phyloP scores from a whole-genome alignment of 2,797 vertebrate species.

The Scolopax bukidnonensis region DNA sequence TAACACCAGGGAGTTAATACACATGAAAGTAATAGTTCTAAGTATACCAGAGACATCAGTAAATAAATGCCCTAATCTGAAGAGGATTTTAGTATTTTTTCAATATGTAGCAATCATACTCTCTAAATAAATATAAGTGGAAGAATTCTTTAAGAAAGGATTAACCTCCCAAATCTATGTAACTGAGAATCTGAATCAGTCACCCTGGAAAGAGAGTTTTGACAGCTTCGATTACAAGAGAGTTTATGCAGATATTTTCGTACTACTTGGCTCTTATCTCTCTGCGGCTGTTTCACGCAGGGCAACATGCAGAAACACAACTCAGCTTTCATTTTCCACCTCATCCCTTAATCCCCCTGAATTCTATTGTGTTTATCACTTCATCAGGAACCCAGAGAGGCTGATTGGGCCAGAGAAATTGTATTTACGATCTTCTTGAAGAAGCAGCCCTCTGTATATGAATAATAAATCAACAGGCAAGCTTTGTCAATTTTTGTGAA shows the following conservation, averaged over 20 bases:
- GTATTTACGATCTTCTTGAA: conserved; percentile 54
- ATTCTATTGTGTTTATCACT: conserved; percentile 58
- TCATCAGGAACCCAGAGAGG: conserved; percentile 33
- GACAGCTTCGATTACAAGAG: conserved; percentile 5
- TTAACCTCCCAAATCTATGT: background rate
- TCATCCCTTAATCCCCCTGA: conserved; percentile 55
- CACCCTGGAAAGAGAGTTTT: background rate
- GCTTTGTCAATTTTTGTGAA: conserved; percentile 45
- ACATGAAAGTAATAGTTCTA: background rate
- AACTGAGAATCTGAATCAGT: background rate
- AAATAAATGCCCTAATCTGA: background rate
- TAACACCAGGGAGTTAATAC: background rate
- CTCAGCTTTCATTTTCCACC: conserved; percentile 58
- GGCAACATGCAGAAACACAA: conserved; percentile 34
- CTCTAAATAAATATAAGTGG: background rate
- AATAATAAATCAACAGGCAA: conserved; percentile 67
- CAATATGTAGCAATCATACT: background rate
- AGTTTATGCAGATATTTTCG: conserved; percentile 24
- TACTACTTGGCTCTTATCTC: conserved; percentile 30
- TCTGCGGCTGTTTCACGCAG: conserved; percentile 17
- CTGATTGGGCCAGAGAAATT: conserved; percentile 56
- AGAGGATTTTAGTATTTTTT: background rate
- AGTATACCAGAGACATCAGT: background rate
- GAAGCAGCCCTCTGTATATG: conserved; percentile 26
- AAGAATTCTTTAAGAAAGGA: background rate